Conservation (phyloP, 2,113 vertebrate species). For the Cichladusa arquata region DNA sequence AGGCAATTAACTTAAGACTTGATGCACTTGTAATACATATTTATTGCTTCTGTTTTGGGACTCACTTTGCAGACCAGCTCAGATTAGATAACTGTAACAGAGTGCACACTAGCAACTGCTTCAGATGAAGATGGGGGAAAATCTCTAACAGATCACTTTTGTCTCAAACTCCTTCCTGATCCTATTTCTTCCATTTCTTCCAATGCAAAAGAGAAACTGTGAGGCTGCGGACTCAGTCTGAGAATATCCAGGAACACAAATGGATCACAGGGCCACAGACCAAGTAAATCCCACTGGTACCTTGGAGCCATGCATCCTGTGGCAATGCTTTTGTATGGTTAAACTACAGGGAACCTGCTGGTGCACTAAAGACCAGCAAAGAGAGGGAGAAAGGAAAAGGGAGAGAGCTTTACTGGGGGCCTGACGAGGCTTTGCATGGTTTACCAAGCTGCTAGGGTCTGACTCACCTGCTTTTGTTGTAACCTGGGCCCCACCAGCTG, state of each 20-base stretch:
- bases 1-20: neutral
- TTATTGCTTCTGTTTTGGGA: neutral
- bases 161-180: neutral
- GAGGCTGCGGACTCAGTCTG: neutral
- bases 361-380: neutral
- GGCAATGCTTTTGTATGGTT: neutral
- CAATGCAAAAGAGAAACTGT: neutral
- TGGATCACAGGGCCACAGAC: neutral
- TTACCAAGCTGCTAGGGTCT: neutral
- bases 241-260: neutral
- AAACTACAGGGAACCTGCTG: neutral
- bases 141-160: neutral
- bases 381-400: neutral
- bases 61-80: neutral
- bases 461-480: constrained; percentile 84
- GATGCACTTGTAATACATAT: neutral
- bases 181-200: neutral
- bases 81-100: neutral
- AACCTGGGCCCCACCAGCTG: constrained; percentile 88
- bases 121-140: neutral
- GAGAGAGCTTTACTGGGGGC: neutral
- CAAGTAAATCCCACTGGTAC: neutral
- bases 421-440: neutral
- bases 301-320: neutral
- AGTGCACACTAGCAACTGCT: neutral